These are phyloP conservation scores for Drosophila mojavensis DNA, from an alignment of 1,140 invertebrate species.

Conservation along the genomic window DNA sequence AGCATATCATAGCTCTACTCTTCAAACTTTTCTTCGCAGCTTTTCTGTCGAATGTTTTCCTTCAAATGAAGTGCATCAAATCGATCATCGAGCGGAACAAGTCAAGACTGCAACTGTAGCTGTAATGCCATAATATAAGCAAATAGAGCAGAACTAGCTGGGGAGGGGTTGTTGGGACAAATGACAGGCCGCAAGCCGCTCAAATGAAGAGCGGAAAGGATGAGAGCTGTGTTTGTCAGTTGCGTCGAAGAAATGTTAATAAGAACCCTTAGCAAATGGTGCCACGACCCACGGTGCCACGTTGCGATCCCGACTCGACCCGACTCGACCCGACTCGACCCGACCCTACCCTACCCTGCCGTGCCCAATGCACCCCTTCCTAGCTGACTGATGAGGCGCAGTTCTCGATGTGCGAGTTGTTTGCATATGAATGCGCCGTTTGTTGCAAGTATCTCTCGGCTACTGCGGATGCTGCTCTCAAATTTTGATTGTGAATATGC, in stretches of 20 bases:
- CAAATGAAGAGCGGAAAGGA: conserved; percentile 3
- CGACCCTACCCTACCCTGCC: conserved; percentile 14
- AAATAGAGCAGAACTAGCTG: conserved; percentile 7
- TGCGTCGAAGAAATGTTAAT: conserved; percentile 16
- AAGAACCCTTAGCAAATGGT: conserved; percentile 25
- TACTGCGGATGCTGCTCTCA: conserved; percentile 57
- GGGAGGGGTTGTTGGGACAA: neutral
- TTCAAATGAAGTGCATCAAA: conserved; percentile 1
- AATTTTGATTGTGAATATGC: conserved; percentile 80
- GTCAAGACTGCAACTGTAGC: conserved; percentile 13
- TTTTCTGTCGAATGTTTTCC: no score
- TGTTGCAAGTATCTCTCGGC: conserved; percentile 58
- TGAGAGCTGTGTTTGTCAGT: conserved; percentile 21
- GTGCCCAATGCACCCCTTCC: neutral
- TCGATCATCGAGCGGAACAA: conserved; percentile 17
- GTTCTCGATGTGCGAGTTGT: conserved; percentile 49
- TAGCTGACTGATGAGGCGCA: conserved; percentile 45
- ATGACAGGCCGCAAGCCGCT: no score
- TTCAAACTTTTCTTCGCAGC: no score
- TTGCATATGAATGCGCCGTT: conserved; percentile 60
- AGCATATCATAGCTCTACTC: no score
- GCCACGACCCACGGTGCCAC: no score
- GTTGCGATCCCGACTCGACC: conserved; percentile 7
- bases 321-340: conserved; percentile 8
- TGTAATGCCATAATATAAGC: conserved; percentile 21